Percentiles rank a stretch among this genome's conserved stretches.
phyloP scores from a whole-genome alignment of 2,113 vertebrate genomes.

The Catagonus wagneri region DNA sequence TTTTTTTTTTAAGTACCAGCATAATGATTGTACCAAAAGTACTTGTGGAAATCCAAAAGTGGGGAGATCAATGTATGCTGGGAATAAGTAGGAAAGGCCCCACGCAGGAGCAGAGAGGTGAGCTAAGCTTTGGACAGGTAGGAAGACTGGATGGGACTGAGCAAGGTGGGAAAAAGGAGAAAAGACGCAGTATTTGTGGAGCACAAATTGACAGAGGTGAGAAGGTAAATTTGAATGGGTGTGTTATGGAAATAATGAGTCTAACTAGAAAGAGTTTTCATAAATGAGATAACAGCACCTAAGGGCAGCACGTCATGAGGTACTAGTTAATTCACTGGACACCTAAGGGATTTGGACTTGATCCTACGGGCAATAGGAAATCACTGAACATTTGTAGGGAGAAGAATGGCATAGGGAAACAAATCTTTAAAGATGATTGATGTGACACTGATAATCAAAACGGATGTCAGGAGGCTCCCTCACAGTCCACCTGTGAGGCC shows the following conservation, averaged over 20 bases:
- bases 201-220: background rate
- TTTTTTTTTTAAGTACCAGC: background rate
- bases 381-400: background rate
- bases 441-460: background rate
- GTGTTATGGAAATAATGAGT: background rate
- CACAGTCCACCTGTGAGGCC: background rate
- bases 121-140: background rate
- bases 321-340: background rate
- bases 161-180: background rate
- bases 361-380: background rate
- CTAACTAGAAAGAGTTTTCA: slow-evolving; percentile 20
- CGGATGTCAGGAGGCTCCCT: background rate
- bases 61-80: background rate
- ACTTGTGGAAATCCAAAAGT: background rate
- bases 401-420: background rate
- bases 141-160: background rate
- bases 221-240: background rate
- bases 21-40: background rate
- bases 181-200: background rate
- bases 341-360: background rate
- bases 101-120: background rate
- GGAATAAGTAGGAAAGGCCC: background rate
- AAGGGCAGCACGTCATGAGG: background rate
- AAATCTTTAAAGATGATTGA: background rate
- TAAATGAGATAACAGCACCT: background rate